Conservation (phyloP, 2,797 vertebrate genomes). For the Xiphophorus birchmanni region DNA sequence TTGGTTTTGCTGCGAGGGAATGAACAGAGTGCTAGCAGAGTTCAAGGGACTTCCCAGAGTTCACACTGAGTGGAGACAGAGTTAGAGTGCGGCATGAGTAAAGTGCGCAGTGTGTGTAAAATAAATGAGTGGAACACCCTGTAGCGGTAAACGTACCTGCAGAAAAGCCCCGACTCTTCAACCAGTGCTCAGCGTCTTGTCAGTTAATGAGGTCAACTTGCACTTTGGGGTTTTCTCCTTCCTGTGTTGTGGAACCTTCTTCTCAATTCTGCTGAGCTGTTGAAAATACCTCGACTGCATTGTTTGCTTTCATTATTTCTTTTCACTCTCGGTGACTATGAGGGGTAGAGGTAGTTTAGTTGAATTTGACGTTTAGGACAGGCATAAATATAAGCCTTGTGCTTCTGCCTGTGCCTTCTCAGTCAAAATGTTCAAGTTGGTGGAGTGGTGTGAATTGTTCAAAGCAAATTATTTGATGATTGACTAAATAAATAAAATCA, state of each 20-base stretch:
- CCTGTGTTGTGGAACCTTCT: background rate
- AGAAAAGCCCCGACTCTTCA: slow-evolving; percentile 51
- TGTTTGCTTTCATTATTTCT: background rate
- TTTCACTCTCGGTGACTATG: background rate
- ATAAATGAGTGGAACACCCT: slow-evolving; percentile 58
- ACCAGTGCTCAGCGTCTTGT: background rate
- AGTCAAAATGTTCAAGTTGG: too few species aligned
- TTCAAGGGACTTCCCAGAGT: slow-evolving; percentile 84
- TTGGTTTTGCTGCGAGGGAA: slow-evolving; percentile 60
- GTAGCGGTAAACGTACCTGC: slow-evolving; percentile 75
- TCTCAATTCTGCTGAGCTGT: background rate
- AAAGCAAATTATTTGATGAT: too few species aligned
- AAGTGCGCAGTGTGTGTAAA: slow-evolving; percentile 31
- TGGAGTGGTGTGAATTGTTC: too few species aligned
- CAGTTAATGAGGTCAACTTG: slow-evolving; percentile 10
- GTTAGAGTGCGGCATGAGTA: slow-evolving; percentile 43
- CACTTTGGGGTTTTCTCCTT: background rate
- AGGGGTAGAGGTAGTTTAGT: too few species aligned
- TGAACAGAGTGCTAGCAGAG: slow-evolving; percentile 60
- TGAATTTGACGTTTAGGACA: too few species aligned
- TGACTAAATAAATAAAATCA: too few species aligned
- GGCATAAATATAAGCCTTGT: too few species aligned
- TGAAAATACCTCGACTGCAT: background rate
- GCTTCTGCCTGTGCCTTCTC: background rate
- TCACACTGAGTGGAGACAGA: slow-evolving; percentile 63